phyloP scores from a whole-genome alignment of 2,113 vertebrate genomes.

The human region DNA sequence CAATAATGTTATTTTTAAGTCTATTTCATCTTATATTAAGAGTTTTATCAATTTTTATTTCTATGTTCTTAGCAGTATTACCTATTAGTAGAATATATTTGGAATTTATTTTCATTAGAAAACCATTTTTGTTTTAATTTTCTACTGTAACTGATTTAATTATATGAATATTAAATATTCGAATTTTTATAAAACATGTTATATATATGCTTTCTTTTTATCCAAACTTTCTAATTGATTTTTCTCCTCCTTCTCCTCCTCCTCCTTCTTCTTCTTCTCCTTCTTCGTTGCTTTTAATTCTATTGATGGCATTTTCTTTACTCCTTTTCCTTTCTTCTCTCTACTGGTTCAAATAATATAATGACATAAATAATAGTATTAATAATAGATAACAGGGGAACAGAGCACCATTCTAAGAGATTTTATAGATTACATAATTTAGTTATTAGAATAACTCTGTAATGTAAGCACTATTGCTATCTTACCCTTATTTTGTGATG shows the following conservation, averaged over 20 bases:
- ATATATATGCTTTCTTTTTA: background rate
- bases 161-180: background rate
- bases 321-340: background rate
- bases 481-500: background rate
- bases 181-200: background rate
- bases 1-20: background rate
- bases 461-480: background rate
- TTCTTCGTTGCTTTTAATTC: background rate
- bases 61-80: background rate
- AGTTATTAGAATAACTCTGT: background rate
- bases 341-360: background rate
- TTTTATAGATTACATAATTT: background rate
- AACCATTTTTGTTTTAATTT: background rate
- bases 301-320: background rate
- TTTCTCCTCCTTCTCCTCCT: too few species aligned
- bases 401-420: background rate
- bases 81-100: background rate
- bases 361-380: background rate
- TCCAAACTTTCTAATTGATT: background rate
- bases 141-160: background rate
- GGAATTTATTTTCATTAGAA: background rate
- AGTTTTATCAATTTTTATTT: background rate
- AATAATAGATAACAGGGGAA: background rate
- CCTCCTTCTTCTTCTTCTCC: background rate
- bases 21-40: background rate